Evolutionary conservation across 2,113 vertebrate species (phyloP), one percentile per base, ranked within the genome.

Genomic region (Grammomys surdaster): DNA sequence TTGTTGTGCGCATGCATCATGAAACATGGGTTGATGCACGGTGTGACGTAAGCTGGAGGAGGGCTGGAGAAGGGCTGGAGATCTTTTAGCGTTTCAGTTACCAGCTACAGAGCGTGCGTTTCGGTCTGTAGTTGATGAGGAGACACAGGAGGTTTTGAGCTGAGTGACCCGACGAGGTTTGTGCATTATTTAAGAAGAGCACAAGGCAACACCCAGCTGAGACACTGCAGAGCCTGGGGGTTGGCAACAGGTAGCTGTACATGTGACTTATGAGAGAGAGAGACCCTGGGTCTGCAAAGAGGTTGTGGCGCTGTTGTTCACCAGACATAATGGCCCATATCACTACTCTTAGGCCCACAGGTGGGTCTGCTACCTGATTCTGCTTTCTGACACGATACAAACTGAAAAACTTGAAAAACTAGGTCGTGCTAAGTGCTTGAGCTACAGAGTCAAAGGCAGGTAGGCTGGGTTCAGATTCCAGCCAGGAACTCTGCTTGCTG

Each of bases 181-280:
- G 77, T 97, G 82, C 94, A 96, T 97, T 96, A 97, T 97, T 98
- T 93, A 97, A 69, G 77, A 90, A 40, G 28, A 22, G 96, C 95
- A 94, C 88, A 60, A 0, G n/a, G 94, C 94, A 95, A 78, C 95
- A 31, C 46, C 22, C 22, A 90, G 22, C 72, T 58, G 56, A 40
- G 31, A 67, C 89, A 78, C 33, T 40, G 13, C 89, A 88, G 78
- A 75, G 73, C 82, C 95, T 48, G 11, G 67, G 67, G 76, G 40
- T 33, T 11, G 26, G 77, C 54, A 31, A 6, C 19, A 7, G 3
- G 2, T 72, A 5, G 24, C 0, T 24, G 54, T 51, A 46, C 26
- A 5, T 46, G 58, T 8, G 1, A 19, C 81, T 85, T 85, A 28
- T 4, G 14, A 65, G 81, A 65, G 81, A 46, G 58, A 22, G 40